Base-by-base conservation (phyloP, 2,888 invertebrate species). In the Drosophila paucipuncta region DNA sequence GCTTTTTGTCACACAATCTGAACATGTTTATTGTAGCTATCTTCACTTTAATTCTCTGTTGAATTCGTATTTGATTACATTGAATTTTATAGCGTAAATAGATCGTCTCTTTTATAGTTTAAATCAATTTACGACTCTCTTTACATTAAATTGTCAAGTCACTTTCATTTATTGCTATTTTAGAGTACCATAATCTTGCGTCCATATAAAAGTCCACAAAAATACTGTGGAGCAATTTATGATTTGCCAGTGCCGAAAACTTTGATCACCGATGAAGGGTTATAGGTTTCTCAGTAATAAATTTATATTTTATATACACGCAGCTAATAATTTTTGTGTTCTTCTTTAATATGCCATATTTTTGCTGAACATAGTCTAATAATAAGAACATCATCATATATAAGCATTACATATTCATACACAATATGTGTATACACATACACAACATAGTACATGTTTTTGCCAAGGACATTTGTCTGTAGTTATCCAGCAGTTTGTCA, bases 401-500 rank as follows among this genome's bases (percentile, higher is more conserved):
- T 33, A 64, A 60, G 25, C 55, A 62, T 22, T 60, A 41, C 37
- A 68, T 33, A 39, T 39, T 39, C 28, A 28, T 28, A 28, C 13
- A 28, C 2, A 54, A 31, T 35, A 53, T 31, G 16, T 22, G 25
- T 2, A 47, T 25, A 25, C 10, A 47, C 25, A 16, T 25, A 16
- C 16, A 13, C 13, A 47, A 2, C 2, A 16, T 2, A 16, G 25
- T 47, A 50, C 39, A 13, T 30, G 47, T 54, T 39, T 33, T 59
- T 63, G 72, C 39, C 62, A 65, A 37, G 62, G 68, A 66, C 53
- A 79, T 59, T 76, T 78, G 72, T 67, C 50, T 54, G 54, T 31
- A 35, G 35, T 73, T 78, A 58, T 66, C 54, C 59, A 65, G 67
- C 77, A 83, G 89, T 78, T 82, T 87, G 79, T 83, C 88, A 85